A percentile compares a stretch with the other conserved stretches of the same genome.
Conservation (phyloP, 1,140 invertebrate species). For the Drosophila pseudoananassae region DNA sequence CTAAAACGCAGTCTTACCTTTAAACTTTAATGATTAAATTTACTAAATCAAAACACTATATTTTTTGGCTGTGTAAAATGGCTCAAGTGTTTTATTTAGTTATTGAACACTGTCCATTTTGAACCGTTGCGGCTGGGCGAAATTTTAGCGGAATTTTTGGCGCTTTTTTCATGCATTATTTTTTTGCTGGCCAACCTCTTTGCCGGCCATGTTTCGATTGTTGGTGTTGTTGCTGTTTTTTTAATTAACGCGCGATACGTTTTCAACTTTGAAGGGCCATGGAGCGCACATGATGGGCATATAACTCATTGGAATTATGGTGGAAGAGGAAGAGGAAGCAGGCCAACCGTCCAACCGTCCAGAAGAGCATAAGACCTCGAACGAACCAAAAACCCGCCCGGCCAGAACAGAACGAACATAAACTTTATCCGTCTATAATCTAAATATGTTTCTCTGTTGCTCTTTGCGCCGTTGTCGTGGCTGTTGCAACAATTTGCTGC, state of each 20-base stretch:
- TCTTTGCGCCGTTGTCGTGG: constrained; percentile 69
- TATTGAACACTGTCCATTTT: constrained; percentile 72
- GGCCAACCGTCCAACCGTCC: constrained; percentile 2
- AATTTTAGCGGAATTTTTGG: constrained; percentile 80
- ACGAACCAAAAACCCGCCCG: constrained; percentile 22
- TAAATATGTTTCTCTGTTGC: constrained; percentile 71
- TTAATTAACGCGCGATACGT: constrained; percentile 80
- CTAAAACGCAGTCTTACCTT: too few species aligned
- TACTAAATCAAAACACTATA: not conserved
- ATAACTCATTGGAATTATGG: constrained; percentile 80
- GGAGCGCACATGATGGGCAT: constrained; percentile 73
- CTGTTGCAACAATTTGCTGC: constrained; percentile 82
- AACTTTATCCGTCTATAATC: constrained; percentile 83
- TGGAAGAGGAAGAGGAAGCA: constrained; percentile 22
- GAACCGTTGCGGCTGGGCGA: constrained; percentile 28
- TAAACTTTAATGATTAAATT: not conserved
- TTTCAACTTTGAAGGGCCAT: constrained; percentile 71
- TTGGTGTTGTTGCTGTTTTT: constrained; percentile 51
- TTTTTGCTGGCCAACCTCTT: constrained; percentile 15
- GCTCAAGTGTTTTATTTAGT: constrained; percentile 77
- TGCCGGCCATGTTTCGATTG: constrained; percentile 24
- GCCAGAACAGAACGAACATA: constrained; percentile 68
- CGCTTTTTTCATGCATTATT: constrained; percentile 63
- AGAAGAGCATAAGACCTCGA: constrained; percentile 6
- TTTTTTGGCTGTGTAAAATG: constrained; percentile 11